Conservation (phyloP, 2,113 vertebrate genomes). For the Paramisgurnus dabryanus region DNA sequence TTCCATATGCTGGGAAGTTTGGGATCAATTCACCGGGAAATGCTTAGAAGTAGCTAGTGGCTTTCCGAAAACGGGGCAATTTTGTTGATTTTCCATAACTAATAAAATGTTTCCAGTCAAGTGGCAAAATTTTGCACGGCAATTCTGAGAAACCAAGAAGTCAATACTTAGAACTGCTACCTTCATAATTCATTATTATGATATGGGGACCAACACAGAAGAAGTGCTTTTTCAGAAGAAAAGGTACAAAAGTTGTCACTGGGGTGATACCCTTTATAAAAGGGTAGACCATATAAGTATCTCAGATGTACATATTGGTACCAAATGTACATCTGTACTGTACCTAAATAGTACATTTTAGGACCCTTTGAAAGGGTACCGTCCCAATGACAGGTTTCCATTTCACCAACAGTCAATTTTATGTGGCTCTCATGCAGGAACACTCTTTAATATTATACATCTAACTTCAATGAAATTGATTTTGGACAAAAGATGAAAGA, state of each 20-base stretch:
- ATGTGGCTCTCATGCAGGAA: neutral
- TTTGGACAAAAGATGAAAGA: neutral
- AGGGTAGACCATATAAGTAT: no score
- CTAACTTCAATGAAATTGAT: constrained; percentile 30
- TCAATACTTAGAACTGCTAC: neutral
- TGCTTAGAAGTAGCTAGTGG: constrained; percentile 16
- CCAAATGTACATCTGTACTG: no score
- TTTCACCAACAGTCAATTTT: neutral
- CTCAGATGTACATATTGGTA: no score
- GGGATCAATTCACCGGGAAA: constrained; percentile 8
- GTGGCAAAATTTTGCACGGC: neutral
- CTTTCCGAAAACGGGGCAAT: neutral
- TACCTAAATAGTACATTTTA: no score
- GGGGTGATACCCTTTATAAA: no score
- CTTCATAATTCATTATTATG: neutral
- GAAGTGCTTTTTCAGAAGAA: neutral
- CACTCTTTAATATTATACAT: neutral
- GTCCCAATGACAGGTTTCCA: no score
- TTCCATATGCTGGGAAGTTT: constrained; percentile 20
- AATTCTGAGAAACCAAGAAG: neutral
- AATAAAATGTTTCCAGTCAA: constrained; percentile 3
- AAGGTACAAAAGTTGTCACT: no score
- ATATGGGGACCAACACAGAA: neutral
- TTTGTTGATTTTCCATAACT: constrained; percentile 19
- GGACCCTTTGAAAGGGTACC: no score